Conservation (phyloP, 2,888 invertebrate genomes). For the Stenoptilia bipunctidactyla region DNA sequence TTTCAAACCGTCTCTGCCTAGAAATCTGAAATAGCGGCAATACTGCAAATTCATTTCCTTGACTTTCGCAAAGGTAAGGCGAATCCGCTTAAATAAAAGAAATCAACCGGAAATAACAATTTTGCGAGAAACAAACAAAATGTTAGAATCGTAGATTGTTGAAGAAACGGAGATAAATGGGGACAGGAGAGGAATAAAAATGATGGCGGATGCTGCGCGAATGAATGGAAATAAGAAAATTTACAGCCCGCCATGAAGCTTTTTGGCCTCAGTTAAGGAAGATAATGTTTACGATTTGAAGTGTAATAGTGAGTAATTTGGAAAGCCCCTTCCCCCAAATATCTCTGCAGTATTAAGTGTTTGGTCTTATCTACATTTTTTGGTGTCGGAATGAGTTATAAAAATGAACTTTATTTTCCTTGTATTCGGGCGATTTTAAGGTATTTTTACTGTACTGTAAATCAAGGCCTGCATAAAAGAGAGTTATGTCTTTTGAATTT, state of each 20-base stretch:
- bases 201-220: conserved; percentile 63
- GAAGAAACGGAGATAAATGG: conserved; percentile 59
- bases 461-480: too few relatives aligned
- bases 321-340: too few relatives aligned
- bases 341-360: too few relatives aligned
- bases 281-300: too few relatives aligned
- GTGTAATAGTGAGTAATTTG: too few relatives aligned
- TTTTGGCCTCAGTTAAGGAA: too few relatives aligned
- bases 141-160: conserved; percentile 52
- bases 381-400: too few relatives aligned
- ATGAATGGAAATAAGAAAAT: conserved; percentile 64
- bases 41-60: conserved; percentile 54
- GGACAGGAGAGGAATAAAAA: conserved; percentile 65
- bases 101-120: conserved; percentile 66
- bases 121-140: conserved; percentile 66
- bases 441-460: too few relatives aligned
- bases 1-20: conserved; percentile 1
- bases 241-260: conserved; percentile 24
- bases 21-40: conserved; percentile 22
- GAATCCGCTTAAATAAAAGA: conserved; percentile 60
- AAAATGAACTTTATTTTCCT: too few relatives aligned
- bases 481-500: too few relatives aligned
- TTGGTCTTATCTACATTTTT: too few relatives aligned
- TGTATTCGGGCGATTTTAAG: too few relatives aligned
- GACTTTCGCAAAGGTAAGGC: conserved; percentile 40